phyloP scores from a whole-genome alignment of 2,797 vertebrate species.

The Phylloscopus collybita region DNA sequence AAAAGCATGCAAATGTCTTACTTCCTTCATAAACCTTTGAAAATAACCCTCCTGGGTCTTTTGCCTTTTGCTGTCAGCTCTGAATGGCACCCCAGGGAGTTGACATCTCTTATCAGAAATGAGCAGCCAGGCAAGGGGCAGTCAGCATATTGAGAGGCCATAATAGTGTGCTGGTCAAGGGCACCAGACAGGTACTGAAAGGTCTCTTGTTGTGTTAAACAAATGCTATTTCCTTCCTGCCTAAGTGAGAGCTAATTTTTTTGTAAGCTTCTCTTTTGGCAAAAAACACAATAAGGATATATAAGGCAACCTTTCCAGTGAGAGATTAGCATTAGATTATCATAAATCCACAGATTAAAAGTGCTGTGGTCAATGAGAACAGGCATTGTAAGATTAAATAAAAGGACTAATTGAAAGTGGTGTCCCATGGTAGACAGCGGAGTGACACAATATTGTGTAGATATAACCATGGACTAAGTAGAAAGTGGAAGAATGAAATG shows the following conservation, averaged over 20 bases:
- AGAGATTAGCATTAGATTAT: slow-evolving; percentile 76
- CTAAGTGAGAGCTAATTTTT: slow-evolving; percentile 70
- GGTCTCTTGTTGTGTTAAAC: slow-evolving; percentile 76
- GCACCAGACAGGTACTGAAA: slow-evolving; percentile 80
- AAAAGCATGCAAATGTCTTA: slow-evolving; percentile 72
- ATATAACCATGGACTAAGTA: slow-evolving; percentile 30
- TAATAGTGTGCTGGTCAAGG: slow-evolving; percentile 73
- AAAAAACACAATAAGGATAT: slow-evolving; percentile 74
- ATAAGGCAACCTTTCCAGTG: slow-evolving; percentile 69
- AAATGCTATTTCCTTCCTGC: slow-evolving; percentile 81
- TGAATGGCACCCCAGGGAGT: slow-evolving; percentile 74
- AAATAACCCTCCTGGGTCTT: slow-evolving; percentile 63
- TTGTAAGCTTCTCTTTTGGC: slow-evolving; percentile 68
- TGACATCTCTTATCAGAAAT: slow-evolving; percentile 79
- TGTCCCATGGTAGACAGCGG: slow-evolving; percentile 46
- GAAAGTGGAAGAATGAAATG: slow-evolving; percentile 33
- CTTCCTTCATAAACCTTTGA: slow-evolving; percentile 76
- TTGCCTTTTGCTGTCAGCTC: slow-evolving; percentile 66
- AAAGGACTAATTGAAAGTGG: slow-evolving; percentile 76
- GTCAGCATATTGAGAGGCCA: slow-evolving; percentile 76
- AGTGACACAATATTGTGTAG: slow-evolving; percentile 56
- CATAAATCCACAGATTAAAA: slow-evolving; percentile 77
- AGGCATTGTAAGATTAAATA: slow-evolving; percentile 70
- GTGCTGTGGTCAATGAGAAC: slow-evolving; percentile 73
- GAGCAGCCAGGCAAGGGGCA: slow-evolving; percentile 79